Percentiles rank a stretch among this genome's conserved stretches.
Evolutionary conservation across 2,113 vertebrate genomes (phyloP).

Genomic region (Dermatemys mawii): DNA sequence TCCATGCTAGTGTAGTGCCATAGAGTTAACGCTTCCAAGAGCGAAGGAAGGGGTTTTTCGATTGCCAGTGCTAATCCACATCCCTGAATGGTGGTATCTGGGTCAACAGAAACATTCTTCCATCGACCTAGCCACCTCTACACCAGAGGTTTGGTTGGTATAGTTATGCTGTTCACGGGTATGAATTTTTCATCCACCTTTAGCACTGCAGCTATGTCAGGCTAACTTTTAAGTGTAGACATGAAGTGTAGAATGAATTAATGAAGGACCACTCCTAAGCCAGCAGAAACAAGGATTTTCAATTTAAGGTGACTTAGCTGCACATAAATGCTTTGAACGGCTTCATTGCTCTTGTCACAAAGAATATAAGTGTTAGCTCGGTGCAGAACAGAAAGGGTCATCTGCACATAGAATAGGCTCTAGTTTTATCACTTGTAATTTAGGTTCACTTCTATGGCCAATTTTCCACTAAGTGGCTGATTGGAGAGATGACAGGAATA

Average conservation of each 20-base stretch:
- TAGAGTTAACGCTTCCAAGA: background rate
- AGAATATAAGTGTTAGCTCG: background rate
- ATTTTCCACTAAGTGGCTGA: conserved; percentile 52
- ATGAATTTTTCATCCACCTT: background rate
- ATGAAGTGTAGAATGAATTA: background rate
- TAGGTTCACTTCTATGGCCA: conserved; percentile 45
- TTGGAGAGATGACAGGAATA: conserved; percentile 15
- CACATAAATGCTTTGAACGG: background rate
- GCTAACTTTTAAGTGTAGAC: background rate
- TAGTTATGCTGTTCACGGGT: background rate
- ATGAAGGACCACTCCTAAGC: background rate
- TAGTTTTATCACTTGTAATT: conserved; percentile 13
- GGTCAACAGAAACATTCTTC: background rate
- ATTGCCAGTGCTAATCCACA: background rate
- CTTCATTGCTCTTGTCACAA: conserved; percentile 51
- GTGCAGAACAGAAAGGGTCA: background rate
- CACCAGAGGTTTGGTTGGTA: background rate
- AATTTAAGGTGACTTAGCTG: accelerated
- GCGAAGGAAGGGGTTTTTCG: background rate
- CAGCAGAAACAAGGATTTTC: background rate
- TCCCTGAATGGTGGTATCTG: background rate
- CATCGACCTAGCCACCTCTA: background rate
- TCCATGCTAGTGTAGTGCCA: background rate
- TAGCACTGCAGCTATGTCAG: background rate
- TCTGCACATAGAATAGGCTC: background rate